Evolutionary conservation across 2,113 vertebrate genomes (phyloP), one percentile per base, ranked within the genome.

Genomic region (Heteronetta atricapilla): DNA sequence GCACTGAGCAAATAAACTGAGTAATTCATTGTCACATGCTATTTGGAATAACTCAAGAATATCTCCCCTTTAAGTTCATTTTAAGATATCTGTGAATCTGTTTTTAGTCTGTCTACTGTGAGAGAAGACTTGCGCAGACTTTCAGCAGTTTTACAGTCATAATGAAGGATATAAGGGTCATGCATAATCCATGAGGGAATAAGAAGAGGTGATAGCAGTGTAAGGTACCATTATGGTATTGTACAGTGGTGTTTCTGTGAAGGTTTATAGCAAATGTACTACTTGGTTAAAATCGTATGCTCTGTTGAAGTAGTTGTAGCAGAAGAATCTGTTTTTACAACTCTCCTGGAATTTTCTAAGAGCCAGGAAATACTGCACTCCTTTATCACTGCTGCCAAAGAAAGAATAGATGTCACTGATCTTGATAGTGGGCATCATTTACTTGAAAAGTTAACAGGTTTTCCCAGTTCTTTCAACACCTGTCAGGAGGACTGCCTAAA

Each of bases 331-430:
- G 46, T 3, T 86, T 94, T 94, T 70, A 53, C 26, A 53, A 19
- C 60, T 79, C 53, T 94, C 50, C 23, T 87, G 67, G 81, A 89
- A 46, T 85, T 89, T 84, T 64, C n/a, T 46, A 46, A 38, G 63
- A 26, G 33, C 3, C 3, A 34, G 67, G 58, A 92, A 91, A 85
- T 76, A 48, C 74, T 56, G 11, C 3, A 1, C 29, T 66, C 26
- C 60, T 94, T 90, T 92, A 81, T 92, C 63, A 67, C 40, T 72
- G 23, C 78, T 95, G 89, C 81, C 50, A 58, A 38, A 79, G 91
- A 60, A 85, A 79, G 77, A 87, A 82, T 62, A 94, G 81, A 66
- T 91, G 91, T 91, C 90, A 60, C 64, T 82, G 90, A 75, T 92
- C 93, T 79, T 84, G 83, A 90, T 82, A 86, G 83, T 62, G n/a